Percentiles rank a stretch among this genome's conserved stretches.
phyloP scores from a whole-genome alignment of 2,797 vertebrate species.

The Fistularia tabacaria region DNA sequence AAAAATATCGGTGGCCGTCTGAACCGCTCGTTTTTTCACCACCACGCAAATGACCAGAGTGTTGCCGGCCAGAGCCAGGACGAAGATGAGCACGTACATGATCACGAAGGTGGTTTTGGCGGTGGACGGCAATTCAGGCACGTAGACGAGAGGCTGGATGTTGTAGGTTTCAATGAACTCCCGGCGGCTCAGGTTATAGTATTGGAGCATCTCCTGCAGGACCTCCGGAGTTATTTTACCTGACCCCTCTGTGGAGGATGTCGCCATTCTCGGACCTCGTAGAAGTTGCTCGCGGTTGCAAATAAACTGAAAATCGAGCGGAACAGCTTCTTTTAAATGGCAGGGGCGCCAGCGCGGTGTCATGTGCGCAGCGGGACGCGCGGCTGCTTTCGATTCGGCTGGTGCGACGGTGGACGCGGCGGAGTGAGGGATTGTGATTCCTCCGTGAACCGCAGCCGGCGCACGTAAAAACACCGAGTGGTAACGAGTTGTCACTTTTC shows the following conservation, averaged over 20 bases:
- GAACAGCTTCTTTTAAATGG: too few relatives aligned
- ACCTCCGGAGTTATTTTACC: constrained; percentile 75
- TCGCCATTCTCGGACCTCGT: constrained; percentile 30
- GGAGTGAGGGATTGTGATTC: too few relatives aligned
- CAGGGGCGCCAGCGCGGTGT: too few relatives aligned
- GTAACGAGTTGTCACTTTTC: too few relatives aligned
- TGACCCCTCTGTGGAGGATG: constrained; percentile 48
- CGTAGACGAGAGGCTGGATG: constrained; percentile 80
- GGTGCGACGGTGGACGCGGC: too few relatives aligned
- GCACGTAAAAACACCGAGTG: too few relatives aligned
- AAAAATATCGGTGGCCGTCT: constrained; percentile 79
- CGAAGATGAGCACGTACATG: constrained; percentile 76
- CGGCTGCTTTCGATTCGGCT: too few relatives aligned
- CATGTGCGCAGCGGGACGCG: too few relatives aligned
- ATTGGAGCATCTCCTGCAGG: constrained; percentile 74
- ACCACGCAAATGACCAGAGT: constrained; percentile 79
- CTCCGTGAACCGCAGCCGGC: too few relatives aligned
- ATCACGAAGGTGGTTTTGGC: constrained; percentile 76
- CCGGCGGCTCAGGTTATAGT: constrained; percentile 78
- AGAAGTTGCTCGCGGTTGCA: too few relatives aligned
- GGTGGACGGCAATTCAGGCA: constrained; percentile 75
- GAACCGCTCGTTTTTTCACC: constrained; percentile 69
- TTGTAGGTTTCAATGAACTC: constrained; percentile 81
- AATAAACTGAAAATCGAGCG: too few relatives aligned
- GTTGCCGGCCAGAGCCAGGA: constrained; percentile 78